A percentile compares a stretch with the other conserved stretches of the same genome.
phyloP scores from a whole-genome alignment of 2,113 vertebrate species.

The Hyperoodon ampullatus region DNA sequence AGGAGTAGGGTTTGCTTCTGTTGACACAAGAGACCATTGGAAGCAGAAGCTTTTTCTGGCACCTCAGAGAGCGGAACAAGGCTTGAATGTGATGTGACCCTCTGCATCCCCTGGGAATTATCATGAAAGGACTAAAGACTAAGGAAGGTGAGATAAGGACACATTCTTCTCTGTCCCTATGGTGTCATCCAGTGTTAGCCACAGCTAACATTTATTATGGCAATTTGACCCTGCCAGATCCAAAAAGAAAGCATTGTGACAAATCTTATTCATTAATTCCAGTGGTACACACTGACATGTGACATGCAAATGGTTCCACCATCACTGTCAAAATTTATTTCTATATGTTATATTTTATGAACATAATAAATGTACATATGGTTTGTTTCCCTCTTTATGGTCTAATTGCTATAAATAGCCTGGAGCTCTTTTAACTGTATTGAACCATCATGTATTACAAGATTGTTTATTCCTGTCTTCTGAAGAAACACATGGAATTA shows the following conservation, averaged over 20 bases:
- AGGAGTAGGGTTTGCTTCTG: not conserved
- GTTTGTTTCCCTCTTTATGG: conserved; percentile 48
- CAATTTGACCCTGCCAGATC: not conserved
- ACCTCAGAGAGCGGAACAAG: not conserved
- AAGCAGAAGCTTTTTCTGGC: not conserved
- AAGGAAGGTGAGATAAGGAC: not conserved
- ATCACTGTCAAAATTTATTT: conserved; percentile 60
- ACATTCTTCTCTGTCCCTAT: not conserved
- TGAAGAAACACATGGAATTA: conserved; percentile 47
- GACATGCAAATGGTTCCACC: conserved; percentile 40
- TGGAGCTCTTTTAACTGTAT: conserved; percentile 51
- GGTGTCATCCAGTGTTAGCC: not conserved
- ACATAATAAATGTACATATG: conserved; percentile 64
- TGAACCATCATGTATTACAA: conserved; percentile 62
- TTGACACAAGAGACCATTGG: not conserved
- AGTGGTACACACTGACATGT: not conserved
- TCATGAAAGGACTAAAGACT: not conserved
- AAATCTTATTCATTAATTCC: conserved; percentile 19
- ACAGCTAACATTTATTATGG: conserved; percentile 36
- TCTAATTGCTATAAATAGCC: conserved; percentile 72
- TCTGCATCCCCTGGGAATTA: not conserved
- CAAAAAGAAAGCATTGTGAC: conserved; percentile 41
- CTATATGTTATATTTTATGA: conserved; percentile 62
- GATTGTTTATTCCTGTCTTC: conserved; percentile 60
- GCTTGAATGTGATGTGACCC: not conserved